A percentile compares a stretch with the other conserved stretches of the same genome.
These are phyloP conservation scores for Anguilla anguilla DNA, from an alignment of 2,797 vertebrate genomes.

Conservation along the genomic window DNA sequence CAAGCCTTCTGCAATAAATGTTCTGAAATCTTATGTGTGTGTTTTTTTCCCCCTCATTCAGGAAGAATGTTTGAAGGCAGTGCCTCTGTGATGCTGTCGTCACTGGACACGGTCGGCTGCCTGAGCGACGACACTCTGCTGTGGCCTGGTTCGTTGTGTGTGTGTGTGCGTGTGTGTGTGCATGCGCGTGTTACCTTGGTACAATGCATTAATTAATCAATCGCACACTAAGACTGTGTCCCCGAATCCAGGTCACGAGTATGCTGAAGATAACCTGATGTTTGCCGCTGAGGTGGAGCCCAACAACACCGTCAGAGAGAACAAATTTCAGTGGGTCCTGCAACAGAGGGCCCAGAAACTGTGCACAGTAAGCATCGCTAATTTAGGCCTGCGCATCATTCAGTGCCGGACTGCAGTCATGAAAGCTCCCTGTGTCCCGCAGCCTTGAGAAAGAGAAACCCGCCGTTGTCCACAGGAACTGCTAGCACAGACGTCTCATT, in stretches of 20 bases:
- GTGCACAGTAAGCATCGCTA: slow-evolving; percentile 72
- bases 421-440: slow-evolving; percentile 8
- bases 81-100: slow-evolving; percentile 89
- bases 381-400: neutral
- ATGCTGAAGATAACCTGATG: slow-evolving; percentile 90
- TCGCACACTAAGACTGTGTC: neutral
- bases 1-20: neutral
- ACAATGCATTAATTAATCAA: neutral
- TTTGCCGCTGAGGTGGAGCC: slow-evolving; percentile 90
- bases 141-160: slow-evolving; percentile 84
- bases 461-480: slow-evolving; percentile 52
- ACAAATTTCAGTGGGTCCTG: slow-evolving; percentile 78
- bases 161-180: neutral
- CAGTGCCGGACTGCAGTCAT: neutral
- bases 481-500: slow-evolving; percentile 37
- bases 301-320: slow-evolving; percentile 74
- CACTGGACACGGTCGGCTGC: slow-evolving; percentile 83
- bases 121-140: slow-evolving; percentile 86
- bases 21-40: neutral
- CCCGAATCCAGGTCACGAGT: slow-evolving; percentile 84
- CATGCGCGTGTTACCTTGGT: neutral
- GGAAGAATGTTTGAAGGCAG: slow-evolving; percentile 94
- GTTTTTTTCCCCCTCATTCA: slow-evolving; percentile 56
- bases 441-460: slow-evolving; percentile 45
- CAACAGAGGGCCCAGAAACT: slow-evolving; percentile 73